Evolutionary conservation across 2,888 invertebrate genomes (phyloP), one percentile per base, ranked within the genome.

Genomic region (Stegophylla sp.): DNA sequence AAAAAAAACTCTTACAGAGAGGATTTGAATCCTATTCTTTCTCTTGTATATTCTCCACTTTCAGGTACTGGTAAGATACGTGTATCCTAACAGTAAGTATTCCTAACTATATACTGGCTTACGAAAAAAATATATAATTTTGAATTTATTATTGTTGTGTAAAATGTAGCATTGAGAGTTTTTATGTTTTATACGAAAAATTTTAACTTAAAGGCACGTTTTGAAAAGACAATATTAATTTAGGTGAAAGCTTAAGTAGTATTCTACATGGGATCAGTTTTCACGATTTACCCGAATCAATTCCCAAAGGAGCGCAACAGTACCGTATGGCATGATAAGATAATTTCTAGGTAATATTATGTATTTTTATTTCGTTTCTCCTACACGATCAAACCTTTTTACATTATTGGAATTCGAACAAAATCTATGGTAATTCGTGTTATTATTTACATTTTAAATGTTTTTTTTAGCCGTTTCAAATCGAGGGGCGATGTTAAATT

Each of bases 161-260:
- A 56, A 43, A 71, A 56, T 72, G 72, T 26, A 43, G 4, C 56
- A 15, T 72, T 17, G 41, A 72, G 23, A 43, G 56, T 17, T 72
- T 72, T 72, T 71, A 53, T 72, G 41, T 41, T 72, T 56, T 72
- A 43, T 51, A 69, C 20, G 12, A 34, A 34, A 34, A 34, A 7
- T 34, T 34, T 56, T 72, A 34, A 15, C 41, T 41, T 56, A 56
- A 56, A 72, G 56, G 41, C 17, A 23, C 41, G 56, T 56, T 28
- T 28, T 5, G 20, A 69, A 69, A 51, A 69, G 34, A 69, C 72
- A 72, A 56, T 72, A 72, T 72, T 72, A 41, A 72, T 72, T 72
- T 41, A 41, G 41, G 41, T 48, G 3, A 71, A 41, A 41, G 72
- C 41, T 71, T 34, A 72, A 56, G 72, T 72, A 72, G 56, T 23